Evolutionary conservation across 2,797 vertebrate species (phyloP).

Genomic region (Chloroceryle amazona): DNA sequence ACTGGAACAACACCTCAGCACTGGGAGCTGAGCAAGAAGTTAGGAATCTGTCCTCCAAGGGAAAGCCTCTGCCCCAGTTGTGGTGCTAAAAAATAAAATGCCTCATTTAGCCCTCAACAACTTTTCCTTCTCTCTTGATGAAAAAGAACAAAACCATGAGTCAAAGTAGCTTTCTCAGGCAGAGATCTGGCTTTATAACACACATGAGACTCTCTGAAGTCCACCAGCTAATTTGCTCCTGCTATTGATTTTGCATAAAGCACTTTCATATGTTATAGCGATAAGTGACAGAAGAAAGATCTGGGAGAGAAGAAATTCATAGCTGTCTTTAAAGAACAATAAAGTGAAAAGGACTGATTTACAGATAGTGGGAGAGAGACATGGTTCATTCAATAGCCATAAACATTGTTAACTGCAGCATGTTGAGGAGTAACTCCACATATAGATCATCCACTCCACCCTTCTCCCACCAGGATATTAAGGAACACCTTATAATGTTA

Average conservation of each 20-base stretch:
- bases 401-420: background rate
- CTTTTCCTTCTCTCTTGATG: background rate
- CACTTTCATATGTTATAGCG: background rate
- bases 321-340: background rate
- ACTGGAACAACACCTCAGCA: fast-evolving
- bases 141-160: background rate
- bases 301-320: background rate
- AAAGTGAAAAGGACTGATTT: background rate
- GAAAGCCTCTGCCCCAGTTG: background rate
- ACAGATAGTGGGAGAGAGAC: background rate
- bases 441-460: background rate
- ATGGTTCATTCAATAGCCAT: background rate
- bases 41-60: background rate
- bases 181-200: background rate
- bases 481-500: background rate
- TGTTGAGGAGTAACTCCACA: background rate
- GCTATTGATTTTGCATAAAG: background rate
- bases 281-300: background rate
- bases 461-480: background rate
- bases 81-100: background rate
- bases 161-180: background rate
- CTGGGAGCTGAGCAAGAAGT: background rate
- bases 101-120: background rate
- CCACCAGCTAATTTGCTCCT: background rate
- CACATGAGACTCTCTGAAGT: background rate